phyloP scores from a whole-genome alignment of 1,140 invertebrate species.

The Brachionus plicatilis region DNA sequence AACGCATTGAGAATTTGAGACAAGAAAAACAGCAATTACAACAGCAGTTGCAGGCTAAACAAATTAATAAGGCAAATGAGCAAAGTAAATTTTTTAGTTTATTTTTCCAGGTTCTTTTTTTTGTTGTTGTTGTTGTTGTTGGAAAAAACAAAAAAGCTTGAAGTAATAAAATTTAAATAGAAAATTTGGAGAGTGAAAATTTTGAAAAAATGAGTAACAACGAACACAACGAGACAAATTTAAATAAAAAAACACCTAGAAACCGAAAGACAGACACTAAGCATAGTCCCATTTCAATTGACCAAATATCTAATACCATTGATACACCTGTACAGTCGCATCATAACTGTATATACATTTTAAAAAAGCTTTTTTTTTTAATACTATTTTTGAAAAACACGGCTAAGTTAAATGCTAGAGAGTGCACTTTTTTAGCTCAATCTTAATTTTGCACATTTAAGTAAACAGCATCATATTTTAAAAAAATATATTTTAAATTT shows the following conservation, averaged over 20 bases:
- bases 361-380: neutral
- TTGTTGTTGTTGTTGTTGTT: no score
- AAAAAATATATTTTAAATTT: no score
- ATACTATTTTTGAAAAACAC: neutral
- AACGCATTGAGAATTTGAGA: neutral
- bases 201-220: neutral
- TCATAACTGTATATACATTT: constrained; percentile 13
- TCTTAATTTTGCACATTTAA: neutral
- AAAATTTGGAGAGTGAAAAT: neutral
- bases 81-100: neutral
- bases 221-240: neutral
- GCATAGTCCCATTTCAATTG: neutral
- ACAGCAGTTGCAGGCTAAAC: constrained; percentile 20
- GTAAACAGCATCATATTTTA: neutral
- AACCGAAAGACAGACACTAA: neutral
- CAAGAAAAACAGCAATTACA: constrained; percentile 20
- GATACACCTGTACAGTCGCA: neutral
- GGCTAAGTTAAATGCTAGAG: neutral
- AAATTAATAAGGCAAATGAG: neutral
- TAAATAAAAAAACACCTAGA: neutral
- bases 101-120: no score
- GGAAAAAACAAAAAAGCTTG: neutral
- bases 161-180: neutral
- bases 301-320: neutral
- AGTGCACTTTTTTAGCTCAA: neutral